Evolutionary conservation across 2,888 invertebrate species (phyloP).

Genomic region (Corbicula japonica): DNA sequence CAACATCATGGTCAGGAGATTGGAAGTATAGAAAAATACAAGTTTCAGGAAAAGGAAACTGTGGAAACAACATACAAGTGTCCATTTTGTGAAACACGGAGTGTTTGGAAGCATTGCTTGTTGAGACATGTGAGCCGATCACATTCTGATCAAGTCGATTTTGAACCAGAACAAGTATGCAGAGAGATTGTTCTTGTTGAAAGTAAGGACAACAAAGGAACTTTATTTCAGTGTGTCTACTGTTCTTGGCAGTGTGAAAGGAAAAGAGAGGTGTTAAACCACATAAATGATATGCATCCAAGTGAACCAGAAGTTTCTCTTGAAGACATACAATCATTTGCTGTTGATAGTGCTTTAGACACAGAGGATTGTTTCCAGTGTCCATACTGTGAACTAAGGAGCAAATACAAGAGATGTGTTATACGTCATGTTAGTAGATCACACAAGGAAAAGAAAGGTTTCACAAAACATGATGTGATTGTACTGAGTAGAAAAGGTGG

Average conservation of each 20-base stretch:
- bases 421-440: constrained; percentile 29
- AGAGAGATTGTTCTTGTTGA: constrained; percentile 8
- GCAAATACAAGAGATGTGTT: constrained; percentile 40
- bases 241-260: constrained; percentile 19
- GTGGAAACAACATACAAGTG: constrained; percentile 5
- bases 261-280: constrained; percentile 6
- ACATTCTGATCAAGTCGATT: neutral
- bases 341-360: neutral
- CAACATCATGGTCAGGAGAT: neutral
- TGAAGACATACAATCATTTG: constrained; percentile 14
- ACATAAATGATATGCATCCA: constrained; percentile 17
- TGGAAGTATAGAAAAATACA: neutral
- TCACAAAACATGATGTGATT: constrained; percentile 11
- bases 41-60: neutral
- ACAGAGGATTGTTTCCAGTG: constrained; percentile 25
- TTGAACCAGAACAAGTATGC: neutral
- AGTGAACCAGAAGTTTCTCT: constrained; percentile 11
- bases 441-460: constrained; percentile 26
- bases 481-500: neutral
- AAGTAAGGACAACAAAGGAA: neutral
- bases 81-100: constrained; percentile 3
- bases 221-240: constrained; percentile 12
- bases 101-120: neutral
- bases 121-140: neutral
- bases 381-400: constrained; percentile 43